Evolutionary conservation across 2,113 vertebrate genomes (phyloP), one percentile per base, ranked within the genome.

Genomic region (Sitta europaea): DNA sequence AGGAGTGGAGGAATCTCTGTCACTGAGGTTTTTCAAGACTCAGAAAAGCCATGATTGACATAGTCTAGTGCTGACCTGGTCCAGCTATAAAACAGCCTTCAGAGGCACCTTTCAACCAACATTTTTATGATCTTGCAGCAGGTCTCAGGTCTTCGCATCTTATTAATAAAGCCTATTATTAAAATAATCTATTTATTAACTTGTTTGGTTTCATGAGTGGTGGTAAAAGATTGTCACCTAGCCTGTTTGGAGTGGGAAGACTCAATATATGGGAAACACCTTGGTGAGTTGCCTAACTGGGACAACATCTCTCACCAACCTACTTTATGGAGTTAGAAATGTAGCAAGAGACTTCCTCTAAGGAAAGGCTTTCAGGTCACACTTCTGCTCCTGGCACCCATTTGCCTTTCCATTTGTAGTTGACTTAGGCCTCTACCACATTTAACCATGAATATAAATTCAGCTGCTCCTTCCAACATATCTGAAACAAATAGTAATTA

Each of bases 141-240:
- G 42, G 38, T 68, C 25, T 79, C 23, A 76, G 55, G 54, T 62
- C 43, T 89, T 83, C 42, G 50, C 43, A 54, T 24, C 47, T 66
- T 80, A 83, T 83, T 93, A 83, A 62, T 83, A 58, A 88, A 88
- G 31, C 29, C 71, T 88, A 23, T 88, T 90, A 95, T 95, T 97
- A 86, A 83, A 88, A 88, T 17, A 65, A 88, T 24, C 7, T 58
- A 28, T 78, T 75, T 81, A 90, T 90, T 93, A 80, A 77, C 47
- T 92, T 83, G 83, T 77, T 93, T 92, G 62, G 38, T 75, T 90
- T 95, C 24, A 25, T 76, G 91, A 88, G 63, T 66, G 33, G 27
- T 66, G 38, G 51, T 31, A 66, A 65, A 94, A 90, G 82, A 96
- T 93, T 97, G 96, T 91, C 72, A 86, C 79, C 72, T 19, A 90